Base-by-base conservation (phyloP, 2,888 invertebrate genomes). In the Mallateleia sp. region DNA sequence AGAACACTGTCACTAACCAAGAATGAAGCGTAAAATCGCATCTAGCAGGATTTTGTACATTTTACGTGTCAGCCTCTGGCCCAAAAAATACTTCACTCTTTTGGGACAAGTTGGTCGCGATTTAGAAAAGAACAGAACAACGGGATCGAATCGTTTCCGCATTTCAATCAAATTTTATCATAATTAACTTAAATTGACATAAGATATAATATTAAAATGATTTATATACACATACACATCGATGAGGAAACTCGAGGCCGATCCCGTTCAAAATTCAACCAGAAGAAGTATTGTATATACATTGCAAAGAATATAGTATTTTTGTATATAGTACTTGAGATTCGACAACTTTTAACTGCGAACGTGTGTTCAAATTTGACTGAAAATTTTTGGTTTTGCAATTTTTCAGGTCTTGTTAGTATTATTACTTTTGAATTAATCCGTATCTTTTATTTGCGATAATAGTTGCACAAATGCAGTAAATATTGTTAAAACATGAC, bases 1-100 rank as follows among this genome's bases (percentile, higher is more conserved):
- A 77, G 99, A 99, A 96, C 99, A 99, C 95, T 99, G 99, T 95
- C 99, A 99, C 96, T 98, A 94, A 86, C 88, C n/a, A 81, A 67
- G 58, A 54, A 24, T 32, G 18, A 83, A 83, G 22, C 34, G 56
- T 50, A 83, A 77, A 64, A 77, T 77, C 18, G 42, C n/a, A n/a
- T 77, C 14, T 83, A 77, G 62, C 77, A 77, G 52, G 66, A 58
- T 71, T 71, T 34, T 66, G 56, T 58, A 72, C 25, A 72, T 38
- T 77, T 11, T 4, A 22, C 28, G 18, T 45, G 8, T 38, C 67
- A 64, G 52, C 66, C 14, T 9, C 14, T 22, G 20, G 1, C 24
- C 25, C 45, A 45, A 78, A 62, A 38, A 14, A 22, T 2, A 18
- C 38, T 1, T 50, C 47, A 11, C 42, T 18, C 24, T 58, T 56